These are phyloP conservation scores for Apotomis betuletana DNA, from an alignment of 2,888 invertebrate species.

Conservation along the genomic window DNA sequence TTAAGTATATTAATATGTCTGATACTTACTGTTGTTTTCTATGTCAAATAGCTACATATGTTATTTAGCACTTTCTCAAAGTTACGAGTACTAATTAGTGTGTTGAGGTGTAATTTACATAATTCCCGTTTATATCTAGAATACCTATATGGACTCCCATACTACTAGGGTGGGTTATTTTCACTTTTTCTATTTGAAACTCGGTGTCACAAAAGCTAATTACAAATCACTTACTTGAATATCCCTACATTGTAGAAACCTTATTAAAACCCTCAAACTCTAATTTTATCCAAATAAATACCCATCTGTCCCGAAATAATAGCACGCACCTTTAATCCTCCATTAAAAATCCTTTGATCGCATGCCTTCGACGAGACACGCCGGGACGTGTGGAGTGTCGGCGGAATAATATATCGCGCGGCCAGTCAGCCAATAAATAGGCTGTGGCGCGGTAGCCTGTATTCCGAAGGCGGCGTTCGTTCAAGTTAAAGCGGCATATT, in stretches of 20 bases:
- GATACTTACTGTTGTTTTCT: too few relatives aligned
- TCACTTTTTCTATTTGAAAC: too few relatives aligned
- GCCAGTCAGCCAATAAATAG: slow-evolving; percentile 40
- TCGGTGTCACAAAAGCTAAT: too few relatives aligned
- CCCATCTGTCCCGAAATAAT: slow-evolving; percentile 1
- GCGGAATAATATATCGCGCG: slow-evolving; percentile 28
- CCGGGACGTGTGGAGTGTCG: slow-evolving; percentile 24
- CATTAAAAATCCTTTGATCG: slow-evolving; percentile 34
- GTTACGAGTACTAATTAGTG: too few relatives aligned
- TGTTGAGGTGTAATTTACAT: too few relatives aligned
- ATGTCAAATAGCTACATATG: too few relatives aligned
- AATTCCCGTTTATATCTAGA: too few relatives aligned
- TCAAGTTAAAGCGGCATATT: slow-evolving; percentile 23
- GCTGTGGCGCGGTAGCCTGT: slow-evolving; percentile 29
- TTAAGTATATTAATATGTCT: too few relatives aligned
- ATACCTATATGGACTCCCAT: too few relatives aligned
- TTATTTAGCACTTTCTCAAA: too few relatives aligned
- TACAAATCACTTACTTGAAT: background rate
- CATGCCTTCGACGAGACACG: slow-evolving; percentile 18
- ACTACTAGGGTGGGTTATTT: too few relatives aligned
- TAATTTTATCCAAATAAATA: slow-evolving; percentile 6
- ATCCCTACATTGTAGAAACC: background rate
- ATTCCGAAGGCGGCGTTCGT: slow-evolving; percentile 35
- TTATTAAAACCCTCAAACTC: background rate
- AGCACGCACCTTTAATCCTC: slow-evolving; percentile 22